phyloP scores from a whole-genome alignment of 1,140 invertebrate genomes.

The Triops cancriformis region DNA sequence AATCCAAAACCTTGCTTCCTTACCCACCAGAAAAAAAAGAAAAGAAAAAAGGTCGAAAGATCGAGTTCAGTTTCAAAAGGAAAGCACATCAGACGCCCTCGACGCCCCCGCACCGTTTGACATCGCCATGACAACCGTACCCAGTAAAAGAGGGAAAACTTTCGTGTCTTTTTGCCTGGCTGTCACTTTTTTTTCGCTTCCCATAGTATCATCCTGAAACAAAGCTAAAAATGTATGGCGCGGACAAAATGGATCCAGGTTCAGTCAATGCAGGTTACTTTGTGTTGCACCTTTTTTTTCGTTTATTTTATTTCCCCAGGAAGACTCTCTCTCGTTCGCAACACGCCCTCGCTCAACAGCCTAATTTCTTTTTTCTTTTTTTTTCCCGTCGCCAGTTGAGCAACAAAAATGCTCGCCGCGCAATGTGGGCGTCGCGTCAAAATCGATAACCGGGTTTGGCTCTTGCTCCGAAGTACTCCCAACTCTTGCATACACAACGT shows the following conservation, averaged over 20 bases:
- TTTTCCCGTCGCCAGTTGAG: background rate
- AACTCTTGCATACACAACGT: background rate
- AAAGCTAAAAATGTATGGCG: too few species aligned
- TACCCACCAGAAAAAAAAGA: background rate
- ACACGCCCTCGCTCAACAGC: background rate
- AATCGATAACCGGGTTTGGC: background rate
- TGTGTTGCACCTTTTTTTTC: too few species aligned
- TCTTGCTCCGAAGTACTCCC: background rate
- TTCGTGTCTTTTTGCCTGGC: too few species aligned
- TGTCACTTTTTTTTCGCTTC: too few species aligned
- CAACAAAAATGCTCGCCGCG: background rate
- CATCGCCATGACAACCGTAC: background rate
- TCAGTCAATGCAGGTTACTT: too few species aligned
- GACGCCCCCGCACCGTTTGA: background rate
- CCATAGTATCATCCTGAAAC: too few species aligned
- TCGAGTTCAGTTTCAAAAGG: background rate
- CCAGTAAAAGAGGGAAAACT: background rate
- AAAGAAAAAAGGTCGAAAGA: background rate
- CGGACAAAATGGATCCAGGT: too few species aligned
- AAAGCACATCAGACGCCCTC: conserved; percentile 7
- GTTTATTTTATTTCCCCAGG: too few species aligned
- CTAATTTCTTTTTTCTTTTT: background rate
- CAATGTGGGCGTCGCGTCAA: background rate
- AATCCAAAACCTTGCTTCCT: too few species aligned
- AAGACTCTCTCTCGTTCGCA: too few species aligned